These are phyloP conservation scores for Parochlus steinenii DNA, from an alignment of 2,888 invertebrate genomes.

Conservation along the genomic window DNA sequence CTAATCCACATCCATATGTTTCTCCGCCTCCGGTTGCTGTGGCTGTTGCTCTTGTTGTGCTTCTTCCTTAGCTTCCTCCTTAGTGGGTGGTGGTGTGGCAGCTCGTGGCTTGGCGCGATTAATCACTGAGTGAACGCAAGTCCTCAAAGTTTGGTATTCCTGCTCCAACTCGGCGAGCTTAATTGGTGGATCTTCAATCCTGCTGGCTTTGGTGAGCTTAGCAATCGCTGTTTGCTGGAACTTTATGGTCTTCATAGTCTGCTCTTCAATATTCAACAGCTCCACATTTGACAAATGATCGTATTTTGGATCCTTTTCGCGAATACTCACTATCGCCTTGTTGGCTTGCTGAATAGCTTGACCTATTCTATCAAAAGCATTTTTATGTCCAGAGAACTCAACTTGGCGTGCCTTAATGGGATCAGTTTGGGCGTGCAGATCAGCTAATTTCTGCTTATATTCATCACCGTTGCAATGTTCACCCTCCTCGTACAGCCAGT, in stretches of 20 bases:
- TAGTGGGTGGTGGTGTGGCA: conserved; percentile 38
- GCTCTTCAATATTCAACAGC: conserved; percentile 54
- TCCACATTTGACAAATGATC: conserved; percentile 70
- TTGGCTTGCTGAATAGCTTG: conserved; percentile 61
- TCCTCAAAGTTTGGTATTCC: conserved; percentile 44
- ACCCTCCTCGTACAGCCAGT: conserved; percentile 93
- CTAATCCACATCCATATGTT: conserved; percentile 6
- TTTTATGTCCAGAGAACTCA: conserved; percentile 66
- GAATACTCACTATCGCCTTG: conserved; percentile 59
- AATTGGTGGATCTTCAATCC: conserved; percentile 57
- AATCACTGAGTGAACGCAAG: conserved; percentile 51
- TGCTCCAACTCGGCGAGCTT: conserved; percentile 63
- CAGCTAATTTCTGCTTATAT: conserved; percentile 44
- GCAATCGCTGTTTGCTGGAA: conserved; percentile 71
- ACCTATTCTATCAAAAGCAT: conserved; percentile 65
- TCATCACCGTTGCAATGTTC: conserved; percentile 72
- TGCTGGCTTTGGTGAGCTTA: conserved; percentile 44
- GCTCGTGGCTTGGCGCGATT: conserved; percentile 84
- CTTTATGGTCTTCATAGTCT: conserved; percentile 50
- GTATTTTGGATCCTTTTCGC: conserved; percentile 52
- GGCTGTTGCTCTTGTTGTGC: not conserved
- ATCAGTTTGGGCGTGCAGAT: conserved; percentile 62
- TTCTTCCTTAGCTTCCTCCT: conserved; percentile 1
- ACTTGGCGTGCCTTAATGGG: conserved; percentile 70
- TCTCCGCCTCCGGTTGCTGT: not conserved